These are phyloP conservation scores for Ashinkailepas kermadecensis DNA, from an alignment of 2,888 invertebrate genomes.

Conservation along the genomic window DNA sequence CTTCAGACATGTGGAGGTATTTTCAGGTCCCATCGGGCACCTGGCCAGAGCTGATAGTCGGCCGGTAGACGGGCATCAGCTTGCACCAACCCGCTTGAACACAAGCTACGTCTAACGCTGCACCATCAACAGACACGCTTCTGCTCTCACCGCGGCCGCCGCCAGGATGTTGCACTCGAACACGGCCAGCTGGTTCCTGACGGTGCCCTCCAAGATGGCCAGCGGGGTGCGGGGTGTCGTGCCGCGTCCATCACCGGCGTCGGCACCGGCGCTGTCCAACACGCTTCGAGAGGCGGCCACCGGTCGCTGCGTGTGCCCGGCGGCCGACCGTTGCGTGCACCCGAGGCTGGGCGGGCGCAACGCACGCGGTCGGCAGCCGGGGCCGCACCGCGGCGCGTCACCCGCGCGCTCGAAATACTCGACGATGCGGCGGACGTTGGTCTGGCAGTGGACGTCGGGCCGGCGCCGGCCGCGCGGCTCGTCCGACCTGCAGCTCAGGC, in stretches of 20 bases:
- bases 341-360: slow-evolving; percentile 27
- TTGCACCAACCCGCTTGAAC: no score
- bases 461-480: slow-evolving; percentile 32
- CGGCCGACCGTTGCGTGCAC: slow-evolving; percentile 22
- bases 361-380: slow-evolving; percentile 25
- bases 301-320: slow-evolving; percentile 19
- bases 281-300: background rate
- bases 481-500: slow-evolving; percentile 49
- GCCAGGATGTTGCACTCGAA: no score
- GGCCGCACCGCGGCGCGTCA: slow-evolving; percentile 21
- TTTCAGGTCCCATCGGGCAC: no score
- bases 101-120: no score
- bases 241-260: slow-evolving; percentile 2
- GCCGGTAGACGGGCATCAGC: no score
- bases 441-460: slow-evolving; percentile 27
- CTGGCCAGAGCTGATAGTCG: no score
- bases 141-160: no score
- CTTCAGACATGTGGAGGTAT: no score
- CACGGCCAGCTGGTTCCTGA: slow-evolving; percentile 72
- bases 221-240: slow-evolving; percentile 26
- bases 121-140: no score
- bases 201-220: slow-evolving; percentile 60
- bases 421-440: slow-evolving; percentile 58
- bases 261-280: slow-evolving; percentile 16
- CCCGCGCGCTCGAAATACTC: slow-evolving; percentile 68